These are phyloP conservation scores for Microtus californicus DNA, from an alignment of 2,797 vertebrate genomes.

Conservation along the genomic window DNA sequence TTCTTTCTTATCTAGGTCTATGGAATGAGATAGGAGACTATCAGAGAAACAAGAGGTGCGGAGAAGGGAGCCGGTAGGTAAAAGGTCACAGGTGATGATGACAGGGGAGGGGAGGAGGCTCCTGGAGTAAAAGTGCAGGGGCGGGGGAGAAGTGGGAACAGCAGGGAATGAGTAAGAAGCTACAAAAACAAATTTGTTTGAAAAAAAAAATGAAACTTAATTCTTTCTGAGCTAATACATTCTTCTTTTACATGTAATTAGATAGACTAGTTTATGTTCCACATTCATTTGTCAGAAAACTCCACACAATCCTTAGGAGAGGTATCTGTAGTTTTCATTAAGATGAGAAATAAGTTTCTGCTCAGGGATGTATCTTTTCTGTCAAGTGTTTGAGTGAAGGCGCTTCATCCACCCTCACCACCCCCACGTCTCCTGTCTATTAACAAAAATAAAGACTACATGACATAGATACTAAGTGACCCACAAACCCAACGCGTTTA, in stretches of 20 bases:
- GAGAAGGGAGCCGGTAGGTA: background rate
- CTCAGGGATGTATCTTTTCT: background rate
- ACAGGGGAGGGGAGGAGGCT: background rate
- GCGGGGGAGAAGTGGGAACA: background rate
- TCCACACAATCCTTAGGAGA: background rate
- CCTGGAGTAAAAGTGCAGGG: background rate
- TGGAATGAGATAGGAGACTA: background rate
- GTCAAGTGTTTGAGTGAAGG: background rate
- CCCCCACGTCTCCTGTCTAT: background rate
- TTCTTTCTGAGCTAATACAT: background rate
- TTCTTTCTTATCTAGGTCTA: background rate
- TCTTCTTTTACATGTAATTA: background rate
- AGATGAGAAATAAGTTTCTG: background rate
- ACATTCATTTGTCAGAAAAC: background rate
- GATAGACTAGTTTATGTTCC: background rate
- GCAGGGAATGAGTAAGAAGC: background rate
- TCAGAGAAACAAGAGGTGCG: background rate
- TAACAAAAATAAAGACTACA: background rate
- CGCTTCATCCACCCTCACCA: background rate
- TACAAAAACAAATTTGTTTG: background rate
- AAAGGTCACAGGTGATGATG: background rate
- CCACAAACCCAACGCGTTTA: background rate
- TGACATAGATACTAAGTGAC: background rate
- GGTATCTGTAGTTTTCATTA: conserved; percentile 26
- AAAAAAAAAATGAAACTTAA: background rate